Conservation (phyloP, 1,140 invertebrate genomes). For the Plutomurus gul region DNA sequence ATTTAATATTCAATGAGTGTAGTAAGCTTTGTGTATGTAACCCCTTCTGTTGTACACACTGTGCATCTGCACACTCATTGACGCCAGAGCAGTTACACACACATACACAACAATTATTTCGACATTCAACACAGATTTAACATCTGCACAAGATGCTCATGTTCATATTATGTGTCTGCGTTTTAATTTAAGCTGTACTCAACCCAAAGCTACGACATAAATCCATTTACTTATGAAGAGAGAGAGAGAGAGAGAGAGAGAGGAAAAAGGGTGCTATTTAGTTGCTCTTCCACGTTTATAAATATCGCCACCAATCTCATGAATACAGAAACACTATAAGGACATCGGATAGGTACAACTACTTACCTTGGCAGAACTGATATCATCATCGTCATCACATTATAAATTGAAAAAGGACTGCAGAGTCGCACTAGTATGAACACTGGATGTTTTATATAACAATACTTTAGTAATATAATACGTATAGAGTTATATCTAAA, state of each 20-base stretch:
- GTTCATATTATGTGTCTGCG: neutral
- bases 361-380: no score
- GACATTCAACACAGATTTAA: slow-evolving; percentile 38
- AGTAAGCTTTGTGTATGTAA: neutral
- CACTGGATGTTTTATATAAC: no score
- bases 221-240: neutral
- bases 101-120: slow-evolving; percentile 36
- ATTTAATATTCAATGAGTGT: neutral
- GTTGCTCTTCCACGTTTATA: no score
- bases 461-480: no score
- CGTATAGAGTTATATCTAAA: no score
- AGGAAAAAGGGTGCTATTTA: neutral
- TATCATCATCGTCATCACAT: no score
- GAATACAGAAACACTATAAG: no score
- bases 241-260: neutral
- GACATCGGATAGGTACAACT: no score
- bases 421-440: no score
- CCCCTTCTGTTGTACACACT: neutral
- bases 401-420: no score
- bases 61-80: neutral
- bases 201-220: neutral
- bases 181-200: neutral
- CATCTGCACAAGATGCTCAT: slow-evolving; percentile 33
- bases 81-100: neutral
- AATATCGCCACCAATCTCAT: no score